Evolutionary conservation across 1,140 invertebrate species (phyloP), one percentile per base, ranked within the genome.

Genomic region (Drosophila sucinea): DNA sequence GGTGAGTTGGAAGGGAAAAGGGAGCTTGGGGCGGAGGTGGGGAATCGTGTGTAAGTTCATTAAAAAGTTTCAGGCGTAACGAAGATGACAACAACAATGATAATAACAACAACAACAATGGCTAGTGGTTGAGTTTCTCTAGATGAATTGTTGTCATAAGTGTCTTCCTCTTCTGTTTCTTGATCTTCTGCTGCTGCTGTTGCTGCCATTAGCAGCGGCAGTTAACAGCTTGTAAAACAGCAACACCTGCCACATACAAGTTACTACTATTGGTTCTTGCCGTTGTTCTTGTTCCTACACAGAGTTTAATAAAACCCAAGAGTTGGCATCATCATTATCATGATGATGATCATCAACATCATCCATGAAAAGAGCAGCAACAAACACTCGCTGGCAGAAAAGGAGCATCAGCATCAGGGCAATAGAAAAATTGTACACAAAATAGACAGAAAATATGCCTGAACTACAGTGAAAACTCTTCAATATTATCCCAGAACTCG

Each of bases 151-250:
- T 58, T 60, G 30, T 60, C 17, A 8, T 32, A 23, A 32, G 40
- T 54, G 41, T 47, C 33, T 29, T 51, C 4, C 5, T 64, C 57
- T 23, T 35, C 57, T 60, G 8, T 38, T 29, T 38, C 57, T 25
- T 33, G 23, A 25, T 38, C 23, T 38, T 60, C 32, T 54, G 41
- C 41, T 63, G 56, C 38, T 58, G 64, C 73, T 73, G 73, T 67
- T 70, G 61, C 60, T 73, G 51, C 73, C 74, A 84, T 84, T 84
- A 84, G 81, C 77, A 67, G 81, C 67, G 67, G 81, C 81, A 85
- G 81, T 84, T 84, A 84, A 85, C 81, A 84, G 81, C 81, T 84
- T 84, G 81, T 84, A 84, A 84, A 85, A 81, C 81, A 84, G 73
- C 64, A 85, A 81, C 81, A 84, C 81, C 81, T 84, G 81, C 81